Conservation (phyloP, 2,797 vertebrate species). For the Thamnophis elegans region DNA sequence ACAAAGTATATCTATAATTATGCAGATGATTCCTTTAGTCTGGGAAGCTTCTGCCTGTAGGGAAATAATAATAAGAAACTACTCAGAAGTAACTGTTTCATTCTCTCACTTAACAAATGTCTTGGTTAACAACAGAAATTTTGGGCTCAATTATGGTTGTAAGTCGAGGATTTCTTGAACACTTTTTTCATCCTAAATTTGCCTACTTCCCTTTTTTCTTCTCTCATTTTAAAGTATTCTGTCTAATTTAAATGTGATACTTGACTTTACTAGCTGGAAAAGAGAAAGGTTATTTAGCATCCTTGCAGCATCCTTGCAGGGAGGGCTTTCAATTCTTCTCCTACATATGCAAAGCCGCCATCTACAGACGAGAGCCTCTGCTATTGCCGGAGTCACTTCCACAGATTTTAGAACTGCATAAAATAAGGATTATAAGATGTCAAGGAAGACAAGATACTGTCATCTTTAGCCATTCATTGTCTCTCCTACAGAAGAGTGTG, state of each 20-base stretch:
- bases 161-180: not conserved
- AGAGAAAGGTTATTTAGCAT: not conserved
- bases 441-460: not conserved
- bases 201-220: not conserved
- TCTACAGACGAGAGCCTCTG: not conserved
- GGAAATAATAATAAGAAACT: not conserved
- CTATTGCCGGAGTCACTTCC: not conserved
- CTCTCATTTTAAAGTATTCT: not conserved
- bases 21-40: not conserved
- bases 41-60: not conserved
- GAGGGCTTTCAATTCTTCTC: not conserved
- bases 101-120: not conserved
- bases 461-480: not conserved
- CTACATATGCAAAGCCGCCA: not conserved
- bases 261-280: not conserved
- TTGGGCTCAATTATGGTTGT: not conserved
- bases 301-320: not conserved
- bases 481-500: not conserved
- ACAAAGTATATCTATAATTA: not conserved
- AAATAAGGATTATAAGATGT: not conserved
- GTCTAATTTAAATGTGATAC: not conserved
- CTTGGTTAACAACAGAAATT: not conserved
- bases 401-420: not conserved
- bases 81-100: not conserved
- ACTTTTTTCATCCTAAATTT: not conserved